Conservation (phyloP, 2,113 vertebrate species). For the Monopterus albus region DNA sequence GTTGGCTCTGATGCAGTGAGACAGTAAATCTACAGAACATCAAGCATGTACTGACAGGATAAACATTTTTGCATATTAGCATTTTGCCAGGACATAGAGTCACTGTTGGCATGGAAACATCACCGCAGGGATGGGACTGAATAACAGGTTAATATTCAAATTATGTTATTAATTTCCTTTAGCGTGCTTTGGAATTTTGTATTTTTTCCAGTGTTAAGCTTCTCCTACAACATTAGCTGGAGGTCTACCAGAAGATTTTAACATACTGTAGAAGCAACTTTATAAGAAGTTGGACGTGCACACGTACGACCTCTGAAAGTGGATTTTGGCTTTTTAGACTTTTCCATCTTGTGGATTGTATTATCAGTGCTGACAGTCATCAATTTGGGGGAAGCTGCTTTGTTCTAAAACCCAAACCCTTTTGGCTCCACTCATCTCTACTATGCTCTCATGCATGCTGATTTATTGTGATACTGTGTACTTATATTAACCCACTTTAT, state of each 20-base stretch:
- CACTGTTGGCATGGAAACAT: constrained; percentile 27
- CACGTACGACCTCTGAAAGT: neutral
- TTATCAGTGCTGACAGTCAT: neutral
- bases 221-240: constrained; percentile 32
- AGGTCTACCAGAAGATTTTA: constrained; percentile 23
- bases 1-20: neutral
- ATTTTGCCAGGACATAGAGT: constrained; percentile 37
- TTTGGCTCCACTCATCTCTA: constrained; percentile 19
- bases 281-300: neutral
- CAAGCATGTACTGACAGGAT: constrained; percentile 44
- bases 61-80: constrained; percentile 5
- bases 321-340: neutral
- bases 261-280: neutral
- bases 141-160: constrained; percentile 12
- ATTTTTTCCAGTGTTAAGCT: neutral
- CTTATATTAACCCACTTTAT: constrained; percentile 56
- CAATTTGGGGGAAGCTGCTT: constrained; percentile 13
- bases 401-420: neutral
- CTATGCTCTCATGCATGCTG: constrained; percentile 17
- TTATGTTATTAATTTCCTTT: constrained; percentile 30
- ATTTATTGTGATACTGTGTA: constrained; percentile 35
- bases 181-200: neutral
- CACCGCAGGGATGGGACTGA: neutral
- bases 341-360: neutral
- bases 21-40: constrained; percentile 15